phyloP scores from a whole-genome alignment of 2,888 invertebrate species.

The Aphrophora alni region DNA sequence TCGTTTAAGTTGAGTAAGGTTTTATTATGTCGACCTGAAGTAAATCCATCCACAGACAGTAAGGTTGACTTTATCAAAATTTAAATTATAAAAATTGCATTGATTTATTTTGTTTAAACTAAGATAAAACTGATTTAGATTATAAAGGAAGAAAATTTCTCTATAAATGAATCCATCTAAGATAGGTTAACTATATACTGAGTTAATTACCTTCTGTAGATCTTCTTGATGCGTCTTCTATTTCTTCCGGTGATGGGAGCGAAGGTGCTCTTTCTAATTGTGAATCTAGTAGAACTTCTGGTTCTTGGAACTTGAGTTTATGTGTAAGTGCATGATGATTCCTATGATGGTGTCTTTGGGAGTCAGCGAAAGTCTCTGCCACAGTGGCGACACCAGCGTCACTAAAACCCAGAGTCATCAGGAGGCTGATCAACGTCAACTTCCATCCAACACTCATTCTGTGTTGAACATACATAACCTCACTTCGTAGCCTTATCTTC shows the following conservation, averaged over 20 bases:
- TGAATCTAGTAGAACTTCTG: background rate
- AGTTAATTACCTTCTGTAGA: background rate
- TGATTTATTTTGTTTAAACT: too few relatives aligned
- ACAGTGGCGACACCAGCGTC: background rate
- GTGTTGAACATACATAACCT: background rate
- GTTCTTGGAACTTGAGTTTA: background rate
- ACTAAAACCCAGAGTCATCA: background rate
- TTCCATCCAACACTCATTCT: conserved; percentile 2
- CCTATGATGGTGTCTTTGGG: background rate
- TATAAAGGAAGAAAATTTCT: too few relatives aligned
- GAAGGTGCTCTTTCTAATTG: background rate
- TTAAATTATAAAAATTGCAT: too few relatives aligned
- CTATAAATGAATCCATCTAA: too few relatives aligned
- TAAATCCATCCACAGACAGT: too few relatives aligned
- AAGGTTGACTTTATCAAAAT: too few relatives aligned
- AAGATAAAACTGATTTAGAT: too few relatives aligned
- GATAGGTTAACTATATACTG: too few relatives aligned
- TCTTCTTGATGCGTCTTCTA: background rate
- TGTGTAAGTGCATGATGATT: background rate
- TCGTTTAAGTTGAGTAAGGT: too few relatives aligned
- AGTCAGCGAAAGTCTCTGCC: background rate
- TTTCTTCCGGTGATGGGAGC: background rate
- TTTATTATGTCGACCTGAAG: too few relatives aligned
- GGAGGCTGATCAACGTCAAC: background rate
- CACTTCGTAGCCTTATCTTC: background rate